These are phyloP conservation scores for Neomorphus geoffroyi DNA, from an alignment of 2,797 vertebrate species.

Conservation along the genomic window DNA sequence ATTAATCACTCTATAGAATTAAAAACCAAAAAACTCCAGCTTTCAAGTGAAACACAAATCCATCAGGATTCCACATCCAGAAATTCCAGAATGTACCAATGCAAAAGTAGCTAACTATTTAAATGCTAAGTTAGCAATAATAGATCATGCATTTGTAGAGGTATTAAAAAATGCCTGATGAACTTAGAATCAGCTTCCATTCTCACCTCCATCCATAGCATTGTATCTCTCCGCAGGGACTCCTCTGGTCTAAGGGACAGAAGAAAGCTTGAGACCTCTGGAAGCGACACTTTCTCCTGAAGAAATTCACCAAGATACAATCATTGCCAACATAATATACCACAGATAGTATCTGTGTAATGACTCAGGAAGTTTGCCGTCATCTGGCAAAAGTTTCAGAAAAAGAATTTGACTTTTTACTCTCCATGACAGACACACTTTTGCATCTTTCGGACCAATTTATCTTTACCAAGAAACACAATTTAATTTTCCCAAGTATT, in stretches of 20 bases:
- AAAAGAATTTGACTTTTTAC: not conserved
- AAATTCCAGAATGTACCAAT: not conserved
- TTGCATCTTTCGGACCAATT: not conserved
- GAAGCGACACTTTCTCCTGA: conserved; percentile 81
- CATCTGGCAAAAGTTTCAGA: not conserved
- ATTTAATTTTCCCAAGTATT: not conserved
- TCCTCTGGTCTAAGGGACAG: conserved; percentile 86
- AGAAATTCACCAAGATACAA: not conserved
- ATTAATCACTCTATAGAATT: not conserved
- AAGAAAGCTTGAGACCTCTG: conserved; percentile 87
- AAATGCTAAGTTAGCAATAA: not conserved
- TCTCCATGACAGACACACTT: not conserved
- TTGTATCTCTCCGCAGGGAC: conserved; percentile 86
- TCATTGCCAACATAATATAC: not conserved
- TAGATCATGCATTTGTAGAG: not conserved
- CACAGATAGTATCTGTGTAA: not conserved
- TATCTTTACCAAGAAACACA: not conserved
- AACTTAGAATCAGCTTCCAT: not conserved
- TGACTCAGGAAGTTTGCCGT: not conserved
- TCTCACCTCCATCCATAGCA: conserved; percentile 88
- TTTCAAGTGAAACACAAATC: not conserved
- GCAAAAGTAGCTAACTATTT: not conserved
- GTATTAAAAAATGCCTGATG: not conserved
- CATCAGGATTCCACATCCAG: not conserved
- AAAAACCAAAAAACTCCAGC: not conserved